Base-by-base conservation (phyloP, 2,113 vertebrate genomes). In the Forbesichthys agassizii region DNA sequence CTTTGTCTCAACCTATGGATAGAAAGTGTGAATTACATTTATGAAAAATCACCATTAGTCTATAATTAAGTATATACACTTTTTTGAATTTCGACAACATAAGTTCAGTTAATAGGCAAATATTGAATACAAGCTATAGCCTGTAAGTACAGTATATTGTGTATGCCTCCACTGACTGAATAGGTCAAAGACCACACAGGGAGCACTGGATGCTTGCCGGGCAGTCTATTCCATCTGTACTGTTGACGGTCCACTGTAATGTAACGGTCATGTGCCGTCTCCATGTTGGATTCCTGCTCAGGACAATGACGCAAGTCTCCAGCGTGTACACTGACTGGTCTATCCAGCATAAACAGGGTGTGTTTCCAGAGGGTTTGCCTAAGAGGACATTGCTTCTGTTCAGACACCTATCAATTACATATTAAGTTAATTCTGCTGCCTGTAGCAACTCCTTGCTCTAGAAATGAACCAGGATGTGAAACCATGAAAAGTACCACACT, bases 351-450 rank as follows among this genome's bases (percentile, higher is more conserved):
- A 56, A 95, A 94, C 36, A 95, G 84, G 46, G 94, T 94, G 89
- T 95, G 94, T 78, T 94, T 95, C 93, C 93, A 94, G 79, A 94
- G 94, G 1, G 93, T 94, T 1, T 90, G 88, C 78, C 94, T 94
- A 77, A 5, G 49, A 42, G 61, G 66, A 54, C 13, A 14, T 12
- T 1, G 1, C n/a, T 56, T 20, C 5, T 10, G 5, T 73, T 56
- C n/a, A 64, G 42, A 60, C n/a, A 16, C 13, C 49, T 20, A 2
- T 48, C 53, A 33, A 18, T 46, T 27, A 55, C 36, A n/a, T 18
- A 13, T 42, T 6, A 4, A 42, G 5, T 42, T 42, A 42, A 42
- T 42, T 42, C 36, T 42, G 36, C 36, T 5, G 36, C 36, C 36
- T n/a, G 83, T 10, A 0, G 87, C 67, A 3, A 88, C 83, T 14